These are phyloP conservation scores for Odontomachus brunneus DNA, from an alignment of 1,140 invertebrate species.

Conservation along the genomic window DNA sequence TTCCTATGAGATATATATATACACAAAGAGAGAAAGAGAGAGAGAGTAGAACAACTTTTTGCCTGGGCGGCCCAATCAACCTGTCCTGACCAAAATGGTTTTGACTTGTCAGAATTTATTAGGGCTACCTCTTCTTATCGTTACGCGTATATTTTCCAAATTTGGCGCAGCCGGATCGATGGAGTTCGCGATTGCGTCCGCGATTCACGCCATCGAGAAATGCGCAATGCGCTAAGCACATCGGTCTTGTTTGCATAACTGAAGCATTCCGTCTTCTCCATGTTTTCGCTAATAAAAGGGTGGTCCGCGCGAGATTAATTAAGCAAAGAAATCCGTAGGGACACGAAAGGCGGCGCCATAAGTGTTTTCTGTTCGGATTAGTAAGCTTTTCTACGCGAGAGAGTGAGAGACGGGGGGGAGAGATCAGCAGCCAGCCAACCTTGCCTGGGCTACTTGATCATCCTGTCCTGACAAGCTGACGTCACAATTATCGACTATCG, in stretches of 20 bases:
- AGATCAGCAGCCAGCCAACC: too few species aligned
- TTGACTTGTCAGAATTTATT: constrained; percentile 14
- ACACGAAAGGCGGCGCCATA: neutral
- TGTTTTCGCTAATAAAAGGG: neutral
- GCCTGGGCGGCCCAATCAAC: too few species aligned
- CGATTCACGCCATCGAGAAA: too few species aligned
- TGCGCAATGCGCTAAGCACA: too few species aligned
- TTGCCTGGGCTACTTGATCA: neutral
- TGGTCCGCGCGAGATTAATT: neutral
- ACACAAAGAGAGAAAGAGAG: neutral
- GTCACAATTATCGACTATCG: constrained; percentile 10
- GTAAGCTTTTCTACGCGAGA: neutral
- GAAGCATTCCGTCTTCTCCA: too few species aligned
- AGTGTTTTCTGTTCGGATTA: neutral
- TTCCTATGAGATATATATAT: too few species aligned
- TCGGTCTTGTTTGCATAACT: too few species aligned
- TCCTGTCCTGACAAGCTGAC: constrained; percentile 5
- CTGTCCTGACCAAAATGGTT: too few species aligned
- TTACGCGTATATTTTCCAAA: neutral
- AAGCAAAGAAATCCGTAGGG: neutral
- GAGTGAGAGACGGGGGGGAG: too few species aligned
- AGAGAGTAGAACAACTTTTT: too few species aligned
- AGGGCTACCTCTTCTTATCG: neutral
- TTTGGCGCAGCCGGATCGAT: neutral
- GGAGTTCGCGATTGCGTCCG: neutral